Percentiles rank a stretch among this genome's conserved stretches.
These are phyloP conservation scores for Cecropterus lyciades DNA, from an alignment of 1,140 invertebrate genomes.

Conservation along the genomic window DNA sequence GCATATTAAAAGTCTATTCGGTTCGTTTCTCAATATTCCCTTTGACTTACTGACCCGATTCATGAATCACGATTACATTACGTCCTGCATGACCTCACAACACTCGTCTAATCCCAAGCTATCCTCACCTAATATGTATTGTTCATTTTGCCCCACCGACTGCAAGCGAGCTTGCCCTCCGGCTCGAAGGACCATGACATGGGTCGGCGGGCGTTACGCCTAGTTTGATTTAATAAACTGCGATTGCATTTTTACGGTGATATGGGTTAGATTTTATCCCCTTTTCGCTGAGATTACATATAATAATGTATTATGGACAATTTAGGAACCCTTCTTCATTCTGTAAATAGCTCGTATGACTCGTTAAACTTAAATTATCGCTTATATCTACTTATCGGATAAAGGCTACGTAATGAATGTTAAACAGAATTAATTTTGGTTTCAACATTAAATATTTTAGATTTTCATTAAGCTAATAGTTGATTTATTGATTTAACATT, in stretches of 20 bases:
- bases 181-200: conserved; percentile 41
- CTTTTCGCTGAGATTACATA: conserved; percentile 32
- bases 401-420: too few species aligned
- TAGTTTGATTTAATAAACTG: conserved; percentile 56
- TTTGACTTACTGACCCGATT: too few species aligned
- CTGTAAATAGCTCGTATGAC: neutral
- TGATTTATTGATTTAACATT: too few species aligned
- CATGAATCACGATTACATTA: too few species aligned
- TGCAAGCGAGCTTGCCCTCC: conserved; percentile 20
- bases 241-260: conserved; percentile 43
- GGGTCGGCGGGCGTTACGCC: conserved; percentile 50
- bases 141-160: neutral
- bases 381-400: too few species aligned
- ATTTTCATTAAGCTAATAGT: too few species aligned
- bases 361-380: too few species aligned
- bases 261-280: neutral
- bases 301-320: conserved; percentile 2
- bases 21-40: too few species aligned
- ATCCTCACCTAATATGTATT: neutral
- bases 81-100: neutral
- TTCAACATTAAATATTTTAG: too few species aligned
- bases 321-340: conserved; percentile 1
- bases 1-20: too few species aligned
- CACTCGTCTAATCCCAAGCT: neutral
- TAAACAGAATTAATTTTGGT: too few species aligned